Base-by-base conservation (phyloP, 1,140 invertebrate genomes). In the Brachionus paranguensis region DNA sequence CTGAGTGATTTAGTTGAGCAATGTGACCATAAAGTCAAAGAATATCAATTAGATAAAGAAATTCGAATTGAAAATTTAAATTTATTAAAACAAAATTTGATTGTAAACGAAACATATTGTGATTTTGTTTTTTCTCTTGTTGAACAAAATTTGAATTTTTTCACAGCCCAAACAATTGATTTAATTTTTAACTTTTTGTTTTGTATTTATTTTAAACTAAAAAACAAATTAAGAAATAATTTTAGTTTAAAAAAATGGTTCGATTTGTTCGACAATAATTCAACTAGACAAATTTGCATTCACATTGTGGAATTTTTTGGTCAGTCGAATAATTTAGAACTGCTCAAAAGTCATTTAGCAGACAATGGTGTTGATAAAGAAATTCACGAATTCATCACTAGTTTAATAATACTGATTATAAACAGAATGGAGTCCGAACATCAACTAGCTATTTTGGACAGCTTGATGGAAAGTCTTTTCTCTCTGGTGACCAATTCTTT, bases 1-100 rank as follows among this genome's bases (percentile, higher is more conserved):
- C 85, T 91, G 65, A 90, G 89, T 24, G 90, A 91, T 81, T 86
- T 91, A n/a, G 90, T 91, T 7, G 17, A 70, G 45, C 27, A 37
- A 33, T 45, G 53, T 64, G 78, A 60, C 33, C 20, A 68, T n/a
- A 17, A 43, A 14, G 68, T 17, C 43, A 37, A 76, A 29, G 27
- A 50, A 43, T 47, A 17, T 29, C 20, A 20, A 45, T 45, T 74
- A 7, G 41, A 76, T 0, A 76, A 76, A 50, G 7, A 50, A 50
- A 76, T 50, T 29, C 29, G 29, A 60, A 37, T 41, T 20, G 29
- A 47, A 43, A 79, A 60, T 60, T 60, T 60, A 64, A 60, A 79
- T 79, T 12, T 79, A 20, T 64, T 79, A 60, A 79, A 64, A 53
- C 47, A 53, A 53, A 78, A 78, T 78, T 53, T 53, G 27, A 29